Evolutionary conservation across 2,797 vertebrate species (phyloP).

Genomic region (Clarias pachynema): DNA sequence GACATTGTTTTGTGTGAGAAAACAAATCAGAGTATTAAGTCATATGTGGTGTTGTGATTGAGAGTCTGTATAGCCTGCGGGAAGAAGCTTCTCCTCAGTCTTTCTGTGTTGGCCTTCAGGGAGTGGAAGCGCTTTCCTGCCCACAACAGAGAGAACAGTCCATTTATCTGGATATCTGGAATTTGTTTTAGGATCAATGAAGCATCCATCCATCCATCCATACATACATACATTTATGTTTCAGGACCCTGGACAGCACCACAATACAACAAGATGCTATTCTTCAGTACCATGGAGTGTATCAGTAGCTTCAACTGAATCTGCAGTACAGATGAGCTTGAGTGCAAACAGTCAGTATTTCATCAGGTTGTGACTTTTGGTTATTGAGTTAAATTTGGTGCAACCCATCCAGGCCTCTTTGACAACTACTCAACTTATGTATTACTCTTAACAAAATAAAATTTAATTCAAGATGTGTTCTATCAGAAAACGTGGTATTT

Average conservation of each 20-base stretch:
- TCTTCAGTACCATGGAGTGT: constrained; percentile 5
- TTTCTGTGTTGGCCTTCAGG: too few relatives aligned
- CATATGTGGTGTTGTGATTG: too few relatives aligned
- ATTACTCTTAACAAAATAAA: not conserved
- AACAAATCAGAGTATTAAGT: too few relatives aligned
- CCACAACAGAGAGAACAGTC: too few relatives aligned
- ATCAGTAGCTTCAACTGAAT: not conserved
- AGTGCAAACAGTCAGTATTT: not conserved
- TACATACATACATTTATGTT: not conserved
- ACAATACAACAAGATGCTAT: too few relatives aligned
- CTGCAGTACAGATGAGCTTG: not conserved
- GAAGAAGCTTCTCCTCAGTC: too few relatives aligned
- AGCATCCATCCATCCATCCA: too few relatives aligned
- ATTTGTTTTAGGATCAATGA: too few relatives aligned
- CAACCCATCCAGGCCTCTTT: not conserved
- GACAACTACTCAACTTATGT: not conserved
- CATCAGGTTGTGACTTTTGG: not conserved
- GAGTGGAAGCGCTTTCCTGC: too few relatives aligned
- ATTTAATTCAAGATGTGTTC: not conserved
- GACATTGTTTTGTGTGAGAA: too few relatives aligned
- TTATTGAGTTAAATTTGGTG: not conserved
- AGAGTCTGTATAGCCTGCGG: too few relatives aligned
- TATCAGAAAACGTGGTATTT: not conserved
- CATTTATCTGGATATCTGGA: too few relatives aligned
- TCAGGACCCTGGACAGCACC: not conserved